phyloP scores from a whole-genome alignment of 2,113 vertebrate species.

The Periophthalmus modestus region DNA sequence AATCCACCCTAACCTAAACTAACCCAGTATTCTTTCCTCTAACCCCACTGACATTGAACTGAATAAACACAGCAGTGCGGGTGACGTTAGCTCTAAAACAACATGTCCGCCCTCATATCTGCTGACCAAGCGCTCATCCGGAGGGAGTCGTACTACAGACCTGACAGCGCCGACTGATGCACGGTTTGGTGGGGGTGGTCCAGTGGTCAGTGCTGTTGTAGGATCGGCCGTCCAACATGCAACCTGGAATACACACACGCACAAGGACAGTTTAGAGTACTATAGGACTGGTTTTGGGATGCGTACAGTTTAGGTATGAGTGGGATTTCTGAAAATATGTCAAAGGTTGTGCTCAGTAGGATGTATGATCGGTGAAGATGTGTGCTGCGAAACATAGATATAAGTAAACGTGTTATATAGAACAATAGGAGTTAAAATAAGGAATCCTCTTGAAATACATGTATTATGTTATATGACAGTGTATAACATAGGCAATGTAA shows the following conservation, averaged over 20 bases:
- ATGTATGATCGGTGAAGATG: too few relatives aligned
- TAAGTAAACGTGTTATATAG: too few relatives aligned
- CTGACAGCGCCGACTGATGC: constrained; percentile 87
- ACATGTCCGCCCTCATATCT: constrained; percentile 8
- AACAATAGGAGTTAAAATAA: too few relatives aligned
- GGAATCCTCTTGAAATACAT: too few relatives aligned
- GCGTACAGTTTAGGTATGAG: too few relatives aligned
- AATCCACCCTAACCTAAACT: neutral
- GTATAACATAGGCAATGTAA: too few relatives aligned
- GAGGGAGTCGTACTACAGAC: constrained; percentile 66
- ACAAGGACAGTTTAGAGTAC: neutral
- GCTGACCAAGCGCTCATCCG: neutral
- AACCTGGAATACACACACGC: constrained; percentile 76
- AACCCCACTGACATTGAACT: constrained; percentile 5
- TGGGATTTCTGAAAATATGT: too few relatives aligned
- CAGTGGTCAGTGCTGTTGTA: constrained; percentile 93
- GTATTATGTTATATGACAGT: too few relatives aligned
- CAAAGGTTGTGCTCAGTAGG: too few relatives aligned
- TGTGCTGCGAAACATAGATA: too few relatives aligned
- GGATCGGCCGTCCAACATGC: constrained; percentile 82
- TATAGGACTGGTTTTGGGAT: too few relatives aligned
- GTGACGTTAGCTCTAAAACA: constrained; percentile 7
- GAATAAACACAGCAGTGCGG: neutral
- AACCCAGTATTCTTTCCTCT: neutral
- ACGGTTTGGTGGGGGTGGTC: constrained; percentile 84